phyloP scores from a whole-genome alignment of 2,888 invertebrate species.

The Ctena decussata region DNA sequence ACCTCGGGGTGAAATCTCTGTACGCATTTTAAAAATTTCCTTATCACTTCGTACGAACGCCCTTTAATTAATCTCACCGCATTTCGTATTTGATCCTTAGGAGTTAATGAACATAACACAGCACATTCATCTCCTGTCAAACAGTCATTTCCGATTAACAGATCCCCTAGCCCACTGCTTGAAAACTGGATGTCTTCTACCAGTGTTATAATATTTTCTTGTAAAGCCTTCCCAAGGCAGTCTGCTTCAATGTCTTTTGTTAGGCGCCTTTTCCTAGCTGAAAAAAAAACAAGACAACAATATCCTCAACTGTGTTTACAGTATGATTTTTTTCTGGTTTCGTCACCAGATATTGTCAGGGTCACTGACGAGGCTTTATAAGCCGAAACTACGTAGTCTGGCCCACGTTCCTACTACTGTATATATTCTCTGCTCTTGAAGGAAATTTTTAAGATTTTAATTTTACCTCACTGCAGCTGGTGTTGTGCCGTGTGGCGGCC shows the following conservation, averaged over 20 bases:
- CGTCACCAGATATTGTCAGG: too few species aligned
- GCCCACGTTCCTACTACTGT: too few species aligned
- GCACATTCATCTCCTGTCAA: constrained; percentile 1
- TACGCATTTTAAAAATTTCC: not conserved
- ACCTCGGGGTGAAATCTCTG: not conserved
- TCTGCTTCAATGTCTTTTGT: not conserved
- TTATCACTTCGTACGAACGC: not conserved
- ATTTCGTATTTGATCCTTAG: not conserved
- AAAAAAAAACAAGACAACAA: too few species aligned
- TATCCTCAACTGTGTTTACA: too few species aligned
- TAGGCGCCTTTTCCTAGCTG: not conserved
- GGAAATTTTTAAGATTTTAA: too few species aligned
- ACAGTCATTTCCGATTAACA: not conserved
- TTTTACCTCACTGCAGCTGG: too few species aligned
- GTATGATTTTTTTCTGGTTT: too few species aligned
- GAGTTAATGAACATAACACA: not conserved
- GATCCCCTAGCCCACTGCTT: not conserved
- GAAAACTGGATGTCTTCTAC: not conserved
- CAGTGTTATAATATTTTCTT: not conserved
- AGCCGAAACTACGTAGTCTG: too few species aligned
- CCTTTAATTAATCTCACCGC: not conserved
- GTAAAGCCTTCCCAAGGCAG: not conserved
- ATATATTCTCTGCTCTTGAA: too few species aligned
- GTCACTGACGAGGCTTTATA: too few species aligned
- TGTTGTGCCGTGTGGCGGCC: too few species aligned